These are phyloP conservation scores for Scaptomyza flava DNA, from an alignment of 2,888 invertebrate species.

Conservation along the genomic window DNA sequence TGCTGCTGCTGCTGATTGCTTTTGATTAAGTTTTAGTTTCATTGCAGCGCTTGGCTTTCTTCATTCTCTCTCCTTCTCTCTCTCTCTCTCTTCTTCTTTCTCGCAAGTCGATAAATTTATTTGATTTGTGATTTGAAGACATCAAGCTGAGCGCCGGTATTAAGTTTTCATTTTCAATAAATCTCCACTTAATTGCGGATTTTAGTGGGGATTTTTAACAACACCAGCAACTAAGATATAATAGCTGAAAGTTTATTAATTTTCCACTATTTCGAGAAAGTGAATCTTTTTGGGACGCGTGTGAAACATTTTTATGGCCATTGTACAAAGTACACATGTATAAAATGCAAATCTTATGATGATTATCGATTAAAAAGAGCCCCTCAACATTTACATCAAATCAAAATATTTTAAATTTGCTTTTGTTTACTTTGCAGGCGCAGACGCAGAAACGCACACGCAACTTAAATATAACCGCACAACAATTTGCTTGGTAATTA, in stretches of 20 bases:
- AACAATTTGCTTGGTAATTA: conserved; percentile 48
- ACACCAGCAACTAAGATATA: not conserved
- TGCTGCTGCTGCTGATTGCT: conserved; percentile 39
- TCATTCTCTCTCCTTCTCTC: not conserved
- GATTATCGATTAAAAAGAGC: conserved; percentile 35
- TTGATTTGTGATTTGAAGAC: conserved; percentile 17
- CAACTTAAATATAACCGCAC: conserved; percentile 29
- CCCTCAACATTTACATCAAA: conserved; percentile 23
- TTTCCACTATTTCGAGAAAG: conserved; percentile 58
- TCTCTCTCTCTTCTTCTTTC: not conserved
- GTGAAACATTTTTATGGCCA: conserved; percentile 60
- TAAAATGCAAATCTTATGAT: conserved; percentile 43
- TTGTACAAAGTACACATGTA: conserved; percentile 12
- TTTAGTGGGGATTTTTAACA: conserved; percentile 31
- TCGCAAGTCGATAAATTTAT: conserved; percentile 15
- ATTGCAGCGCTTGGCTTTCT: conserved; percentile 20
- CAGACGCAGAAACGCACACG: conserved; percentile 16
- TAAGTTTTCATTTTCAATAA: conserved; percentile 42
- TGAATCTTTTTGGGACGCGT: conserved; percentile 52
- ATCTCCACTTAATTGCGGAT: conserved; percentile 48
- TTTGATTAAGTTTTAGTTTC: conserved; percentile 48
- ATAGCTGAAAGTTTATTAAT: conserved; percentile 48
- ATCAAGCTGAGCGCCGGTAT: conserved; percentile 42
- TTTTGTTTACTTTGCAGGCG: conserved; percentile 41
- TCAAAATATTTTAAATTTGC: conserved; percentile 36